Evolutionary conservation across 2,113 vertebrate genomes (phyloP).

Genomic region (Nettapus auritus): DNA sequence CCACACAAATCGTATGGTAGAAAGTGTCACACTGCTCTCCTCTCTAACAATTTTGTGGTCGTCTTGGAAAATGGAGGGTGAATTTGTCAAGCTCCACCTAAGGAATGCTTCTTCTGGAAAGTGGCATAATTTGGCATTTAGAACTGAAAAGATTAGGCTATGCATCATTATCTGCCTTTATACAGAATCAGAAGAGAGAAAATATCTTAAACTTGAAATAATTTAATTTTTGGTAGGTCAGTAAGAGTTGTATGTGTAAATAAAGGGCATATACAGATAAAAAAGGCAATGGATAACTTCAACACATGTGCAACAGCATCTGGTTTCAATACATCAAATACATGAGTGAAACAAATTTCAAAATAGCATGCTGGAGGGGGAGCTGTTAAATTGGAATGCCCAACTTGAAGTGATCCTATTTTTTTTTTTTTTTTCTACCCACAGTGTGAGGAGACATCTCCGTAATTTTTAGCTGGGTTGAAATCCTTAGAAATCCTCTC

Average conservation of each 20-base stretch:
- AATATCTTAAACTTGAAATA: background rate
- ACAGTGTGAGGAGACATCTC: background rate
- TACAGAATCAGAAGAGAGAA: background rate
- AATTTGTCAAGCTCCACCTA: background rate
- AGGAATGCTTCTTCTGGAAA: background rate
- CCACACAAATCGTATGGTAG: background rate
- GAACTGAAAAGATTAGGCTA: background rate
- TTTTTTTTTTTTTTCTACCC: background rate
- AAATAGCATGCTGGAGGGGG: background rate
- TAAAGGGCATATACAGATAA: background rate
- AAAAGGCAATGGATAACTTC: background rate
- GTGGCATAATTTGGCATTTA: background rate
- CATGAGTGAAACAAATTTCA: background rate
- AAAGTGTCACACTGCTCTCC: background rate
- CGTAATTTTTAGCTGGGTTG: background rate
- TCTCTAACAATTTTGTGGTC: background rate
- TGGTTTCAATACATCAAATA: background rate
- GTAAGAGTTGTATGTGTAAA: background rate
- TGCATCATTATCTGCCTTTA: background rate
- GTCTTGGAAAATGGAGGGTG: background rate
- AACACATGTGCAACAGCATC: rapidly evolving
- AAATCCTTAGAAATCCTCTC: background rate
- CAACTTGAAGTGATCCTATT: background rate
- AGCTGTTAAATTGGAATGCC: background rate
- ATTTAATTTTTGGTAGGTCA: background rate